Evolutionary conservation across 2,113 vertebrate species (phyloP).

Genomic region (Bothrops jararaca): DNA sequence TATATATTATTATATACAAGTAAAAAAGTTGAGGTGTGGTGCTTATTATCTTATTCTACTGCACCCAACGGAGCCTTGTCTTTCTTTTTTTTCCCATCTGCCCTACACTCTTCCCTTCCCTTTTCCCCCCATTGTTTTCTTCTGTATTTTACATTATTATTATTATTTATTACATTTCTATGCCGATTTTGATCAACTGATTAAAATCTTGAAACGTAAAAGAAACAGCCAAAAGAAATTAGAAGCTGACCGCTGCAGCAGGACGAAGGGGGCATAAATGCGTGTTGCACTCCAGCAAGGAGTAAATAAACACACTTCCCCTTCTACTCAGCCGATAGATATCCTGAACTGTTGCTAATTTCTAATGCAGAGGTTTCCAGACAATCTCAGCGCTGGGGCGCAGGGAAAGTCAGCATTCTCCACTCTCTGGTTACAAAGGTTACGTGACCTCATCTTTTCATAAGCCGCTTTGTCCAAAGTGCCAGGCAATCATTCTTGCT

Average conservation of each 20-base stretch:
- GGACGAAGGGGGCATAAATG: neutral
- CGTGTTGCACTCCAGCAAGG: neutral
- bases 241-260: fast-evolving
- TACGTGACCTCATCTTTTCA: slow-evolving; percentile 66
- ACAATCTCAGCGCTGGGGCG: neutral
- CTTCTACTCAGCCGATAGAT: neutral
- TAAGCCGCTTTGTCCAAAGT: slow-evolving; percentile 71
- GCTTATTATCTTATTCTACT: too few species aligned
- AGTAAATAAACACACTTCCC: neutral
- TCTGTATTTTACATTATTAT: too few species aligned
- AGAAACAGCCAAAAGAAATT: neutral
- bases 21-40: too few species aligned
- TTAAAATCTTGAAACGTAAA: neutral
- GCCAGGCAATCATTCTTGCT: slow-evolving; percentile 62
- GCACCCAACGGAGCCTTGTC: too few species aligned
- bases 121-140: too few species aligned
- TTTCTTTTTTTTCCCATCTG: too few species aligned
- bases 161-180: too few species aligned
- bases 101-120: too few species aligned
- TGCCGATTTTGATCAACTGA: too few species aligned
- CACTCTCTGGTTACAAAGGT: slow-evolving; percentile 70
- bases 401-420: slow-evolving; percentile 63
- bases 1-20: too few species aligned
- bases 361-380: neutral
- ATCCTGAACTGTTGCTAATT: neutral